Evolutionary conservation across 2,797 vertebrate species (phyloP), one percentile per base, ranked within the genome.

Genomic region (Heteromormyrus szaboi): DNA sequence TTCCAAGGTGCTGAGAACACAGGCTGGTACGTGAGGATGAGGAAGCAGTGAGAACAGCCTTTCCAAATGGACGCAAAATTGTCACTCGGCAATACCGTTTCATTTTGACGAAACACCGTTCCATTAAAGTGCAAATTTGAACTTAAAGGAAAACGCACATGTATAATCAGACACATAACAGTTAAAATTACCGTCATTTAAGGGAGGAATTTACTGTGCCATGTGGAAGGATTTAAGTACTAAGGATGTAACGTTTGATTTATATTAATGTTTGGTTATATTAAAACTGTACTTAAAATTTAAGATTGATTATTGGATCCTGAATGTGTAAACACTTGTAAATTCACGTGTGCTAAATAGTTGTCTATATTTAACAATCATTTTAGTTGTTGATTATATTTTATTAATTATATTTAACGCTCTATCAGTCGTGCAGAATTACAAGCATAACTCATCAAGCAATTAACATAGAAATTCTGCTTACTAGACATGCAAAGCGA

Each of bases 1-100:
- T 92, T 93, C 92, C 93, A 87, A 88, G 90, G 92, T 93, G 50
- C 91, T 94, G 92, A 91, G 89, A 59, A n/a, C 37, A 22, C 29
- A 46, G 50, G 22, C 11, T 85, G n/a, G 1, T 51, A 53, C 3
- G 22, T 33, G 11, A 53, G 46, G 22, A 25, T 84, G 19, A 84
- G 8, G 41, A 84, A 22, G 79, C 79, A 48, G n/a, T 53, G 22
- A 85, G n/a, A 79, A n/a, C 72, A 44, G 22, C 19, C 17, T 46
- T 81, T 81, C 44, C 19, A 46, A 11, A 22, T 22, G 76, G 6
- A n/a, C 76, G 14, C 33, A 81, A n/a, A 81, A 81, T 22, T 19
- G 76, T 81, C 19, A 81, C 17, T 81, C 76, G 0, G 76, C 76
- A 17, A 76, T 33, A 44, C 41, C 19, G 76, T n/a, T 46, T 46